Percentiles rank a stretch among this genome's conserved stretches.
These are phyloP conservation scores for Papilio polyxenes DNA, from an alignment of 1,140 invertebrate species.

Conservation along the genomic window DNA sequence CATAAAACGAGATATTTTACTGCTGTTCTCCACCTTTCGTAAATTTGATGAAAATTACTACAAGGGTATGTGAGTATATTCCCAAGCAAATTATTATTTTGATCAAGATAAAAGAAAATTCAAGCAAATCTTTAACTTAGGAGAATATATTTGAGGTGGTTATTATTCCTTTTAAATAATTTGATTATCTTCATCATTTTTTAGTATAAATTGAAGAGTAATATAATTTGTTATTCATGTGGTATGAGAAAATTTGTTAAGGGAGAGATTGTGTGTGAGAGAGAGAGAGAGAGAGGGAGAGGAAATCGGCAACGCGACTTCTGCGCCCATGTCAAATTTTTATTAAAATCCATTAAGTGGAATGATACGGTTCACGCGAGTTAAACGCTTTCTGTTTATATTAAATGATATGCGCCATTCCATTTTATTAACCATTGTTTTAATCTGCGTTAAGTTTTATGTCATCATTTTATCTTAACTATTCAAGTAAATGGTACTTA, in stretches of 20 bases:
- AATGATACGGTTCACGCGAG: background rate
- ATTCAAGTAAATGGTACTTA: background rate
- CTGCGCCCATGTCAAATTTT: background rate
- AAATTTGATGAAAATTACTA: background rate
- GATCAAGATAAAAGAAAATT: too few species aligned
- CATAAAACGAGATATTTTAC: background rate
- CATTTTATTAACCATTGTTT: slow-evolving; percentile 6
- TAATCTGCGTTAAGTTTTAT: slow-evolving; percentile 24
- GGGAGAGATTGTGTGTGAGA: too few species aligned
- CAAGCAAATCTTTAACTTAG: too few species aligned
- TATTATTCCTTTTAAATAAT: background rate
- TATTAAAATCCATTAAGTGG: background rate
- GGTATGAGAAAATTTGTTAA: background rate
- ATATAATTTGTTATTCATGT: background rate
- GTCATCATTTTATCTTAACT: slow-evolving; percentile 1
- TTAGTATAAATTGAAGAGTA: background rate
- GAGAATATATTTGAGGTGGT: too few species aligned
- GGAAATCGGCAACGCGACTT: background rate
- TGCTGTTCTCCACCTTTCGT: background rate
- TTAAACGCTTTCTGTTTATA: slow-evolving; percentile 17
- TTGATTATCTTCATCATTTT: background rate
- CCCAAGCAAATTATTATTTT: background rate
- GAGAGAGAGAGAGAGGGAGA: too few species aligned
- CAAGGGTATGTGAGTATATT: background rate
- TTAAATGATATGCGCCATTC: slow-evolving; percentile 2